Evolutionary conservation across 92 coral and sea anemone species (phyloP).

Genomic region (Scolanthus callimorphus): DNA sequence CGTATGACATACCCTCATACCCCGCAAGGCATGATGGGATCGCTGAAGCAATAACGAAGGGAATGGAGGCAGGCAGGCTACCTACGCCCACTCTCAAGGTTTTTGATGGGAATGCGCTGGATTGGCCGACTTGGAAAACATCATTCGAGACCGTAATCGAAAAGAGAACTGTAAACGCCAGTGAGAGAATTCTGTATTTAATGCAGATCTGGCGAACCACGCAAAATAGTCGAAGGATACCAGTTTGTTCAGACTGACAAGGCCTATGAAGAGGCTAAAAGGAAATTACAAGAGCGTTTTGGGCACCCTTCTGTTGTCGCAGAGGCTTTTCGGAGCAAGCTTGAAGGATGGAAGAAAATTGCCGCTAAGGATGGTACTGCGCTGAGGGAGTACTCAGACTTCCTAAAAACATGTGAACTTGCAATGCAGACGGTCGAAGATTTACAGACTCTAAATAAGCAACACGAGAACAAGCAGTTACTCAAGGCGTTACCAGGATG

Average conservation of each 20-base stretch:
- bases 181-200: slow-evolving; percentile 9
- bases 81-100: slow-evolving; percentile 8
- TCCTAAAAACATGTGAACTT: slow-evolving; percentile 29
- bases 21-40: slow-evolving; percentile 8
- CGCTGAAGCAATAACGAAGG: slow-evolving; percentile 6
- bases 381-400: slow-evolving; percentile 29
- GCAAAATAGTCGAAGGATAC: slow-evolving; percentile 10
- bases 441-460: slow-evolving; percentile 24
- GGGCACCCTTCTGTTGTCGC: slow-evolving; percentile 4
- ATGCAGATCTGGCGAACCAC: slow-evolving; percentile 2
- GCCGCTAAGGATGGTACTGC: slow-evolving; percentile 19
- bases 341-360: too few species aligned
- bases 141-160: slow-evolving; percentile 6
- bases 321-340: too few species aligned
- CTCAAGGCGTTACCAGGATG: slow-evolving; percentile 22
- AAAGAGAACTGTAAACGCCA: background rate
- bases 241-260: slow-evolving; percentile 6
- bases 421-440: slow-evolving; percentile 40
- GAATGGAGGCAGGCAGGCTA: slow-evolving; percentile 4
- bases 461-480: slow-evolving; percentile 30
- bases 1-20: too few species aligned
- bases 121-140: slow-evolving; percentile 15
- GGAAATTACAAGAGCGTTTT: too few species aligned
- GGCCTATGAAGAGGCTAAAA: too few species aligned
- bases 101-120: background rate